Base-by-base conservation (phyloP, 2,113 vertebrate species). In the Parus major region DNA sequence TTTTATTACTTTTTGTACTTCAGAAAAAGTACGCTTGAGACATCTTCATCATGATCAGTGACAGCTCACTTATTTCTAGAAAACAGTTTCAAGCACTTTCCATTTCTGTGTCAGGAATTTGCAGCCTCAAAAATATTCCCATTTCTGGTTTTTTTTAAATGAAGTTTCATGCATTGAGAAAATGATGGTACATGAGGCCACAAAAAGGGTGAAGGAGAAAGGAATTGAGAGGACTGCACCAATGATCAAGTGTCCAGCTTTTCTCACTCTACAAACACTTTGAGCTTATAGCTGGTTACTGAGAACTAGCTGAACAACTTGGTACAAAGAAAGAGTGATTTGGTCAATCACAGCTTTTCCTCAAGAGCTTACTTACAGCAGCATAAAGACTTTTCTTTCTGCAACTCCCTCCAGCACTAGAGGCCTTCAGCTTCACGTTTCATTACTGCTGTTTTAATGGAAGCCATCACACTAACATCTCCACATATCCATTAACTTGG, bases 1-100 rank as follows among this genome's bases (percentile, higher is more conserved):
- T 95, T 94, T 82, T 66, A 92, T 92, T 82, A 80, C 60, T 81
- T 86, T 70, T 79, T 86, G 82, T 86, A 81, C 77, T 88, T 84
- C 10, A 56, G 15, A 50, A 63, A 77, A 92, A 81, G 86, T 55
- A 86, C 82, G 83, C 93, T 93, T 29, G 85, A 95, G 94, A 83
- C 85, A 84, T 73, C 71, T 86, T 94, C 86, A 90, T 94, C 93
- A 83, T 1, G 36, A 82, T n/a, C 72, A 60, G 41, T 50, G 86
- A 92, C 90, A 92, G 60, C 65, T 86, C 75, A 86, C 82, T 81
- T 87, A 53, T 87, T 94, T 93, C 90, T 49, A 90, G 56, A 64
- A 86, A 81, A 65, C 35, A 41, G 71, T 90, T 90, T 63, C 25
- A 13, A 96, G 77, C 64, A 57, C 76, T 73, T 90, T 78, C 39